Base-by-base conservation (phyloP, 2,888 invertebrate genomes). In the Sphaerophoria rueppellii region DNA sequence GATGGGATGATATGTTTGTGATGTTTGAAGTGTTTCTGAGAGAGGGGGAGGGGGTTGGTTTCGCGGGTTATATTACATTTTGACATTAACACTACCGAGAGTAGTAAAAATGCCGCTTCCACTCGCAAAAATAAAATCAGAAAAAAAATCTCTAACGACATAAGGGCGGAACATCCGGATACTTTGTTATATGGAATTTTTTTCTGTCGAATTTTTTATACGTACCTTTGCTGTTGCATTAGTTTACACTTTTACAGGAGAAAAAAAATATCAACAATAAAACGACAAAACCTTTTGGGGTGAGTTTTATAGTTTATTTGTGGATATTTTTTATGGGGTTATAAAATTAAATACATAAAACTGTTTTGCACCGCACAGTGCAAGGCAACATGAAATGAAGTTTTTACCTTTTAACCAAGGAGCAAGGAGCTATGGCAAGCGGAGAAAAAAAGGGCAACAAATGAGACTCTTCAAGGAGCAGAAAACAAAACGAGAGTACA, bases 311-410 rank as follows among this genome's bases (percentile, higher is more conserved):
- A 85, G 81, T 85, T 85, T 77, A 71, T 65, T 48, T 35, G 40
- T 43, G 40, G 14, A 63, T 61, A 76, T 76, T 74, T 75, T 82
- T 81, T 85, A 81, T 73, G 40, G 73, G 85, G 85, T 81, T 85
- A 81, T 85, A 85, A 85, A 85, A 85, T 81, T 85, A 77, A 85
- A 81, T 77, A 81, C 85, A 85, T 85, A 81, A 85, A 85, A 85
- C 81, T 77, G 85, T 85, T 85, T 67, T 80, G 76, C 76, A 85
- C 85, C 81, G 61, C 72, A 81, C 74, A 85, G 81, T 76, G 85
- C 76, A 57, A 52, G 54, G 24, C 24, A 24, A 70, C 71, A 85
- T 85, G 77, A 81, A 85, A 81, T 81, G 73, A 85, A 81, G 81
- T 85, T 73, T 24, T 77, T 77, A 85, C 85, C 85, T 85, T 85